Evolutionary conservation across 2,888 invertebrate genomes (phyloP).

Genomic region (Drosophila nr. fundita): DNA sequence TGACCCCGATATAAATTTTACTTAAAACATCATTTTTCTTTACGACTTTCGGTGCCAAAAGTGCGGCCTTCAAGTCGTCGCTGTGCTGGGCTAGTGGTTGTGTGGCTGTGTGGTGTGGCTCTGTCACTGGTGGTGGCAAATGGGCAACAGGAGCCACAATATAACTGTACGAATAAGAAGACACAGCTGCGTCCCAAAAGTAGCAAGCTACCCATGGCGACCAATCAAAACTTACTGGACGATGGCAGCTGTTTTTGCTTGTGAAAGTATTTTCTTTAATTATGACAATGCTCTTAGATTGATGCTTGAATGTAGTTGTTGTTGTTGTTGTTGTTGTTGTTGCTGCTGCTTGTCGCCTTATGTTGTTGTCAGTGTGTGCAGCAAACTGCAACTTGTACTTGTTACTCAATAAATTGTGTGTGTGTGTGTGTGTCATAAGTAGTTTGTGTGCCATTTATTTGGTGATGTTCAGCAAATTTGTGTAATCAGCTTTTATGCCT

Average conservation of each 20-base stretch:
- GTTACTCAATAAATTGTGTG: not conserved
- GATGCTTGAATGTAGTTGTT: conserved; percentile 29
- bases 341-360: conserved; percentile 27
- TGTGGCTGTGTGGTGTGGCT: not conserved
- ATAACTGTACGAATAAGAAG: conserved; percentile 7
- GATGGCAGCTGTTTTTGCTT: conserved; percentile 52
- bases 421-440: not conserved
- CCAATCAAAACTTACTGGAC: conserved; percentile 28
- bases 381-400: not conserved
- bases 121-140: conserved; percentile 1
- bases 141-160: conserved; percentile 37
- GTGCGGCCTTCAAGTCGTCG: conserved; percentile 48
- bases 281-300: conserved; percentile 55
- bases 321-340: conserved; percentile 1
- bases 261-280: conserved; percentile 64
- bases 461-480: not conserved
- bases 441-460: not conserved
- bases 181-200: conserved; percentile 46
- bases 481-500: conserved; percentile 1
- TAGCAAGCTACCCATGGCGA: not conserved
- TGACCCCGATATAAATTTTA: conserved; percentile 79
- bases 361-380: conserved; percentile 20
- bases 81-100: not conserved
- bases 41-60: conserved; percentile 74
- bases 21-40: conserved; percentile 79